Evolutionary conservation across 2,888 invertebrate species (phyloP).

Genomic region (Dicycla oo): DNA sequence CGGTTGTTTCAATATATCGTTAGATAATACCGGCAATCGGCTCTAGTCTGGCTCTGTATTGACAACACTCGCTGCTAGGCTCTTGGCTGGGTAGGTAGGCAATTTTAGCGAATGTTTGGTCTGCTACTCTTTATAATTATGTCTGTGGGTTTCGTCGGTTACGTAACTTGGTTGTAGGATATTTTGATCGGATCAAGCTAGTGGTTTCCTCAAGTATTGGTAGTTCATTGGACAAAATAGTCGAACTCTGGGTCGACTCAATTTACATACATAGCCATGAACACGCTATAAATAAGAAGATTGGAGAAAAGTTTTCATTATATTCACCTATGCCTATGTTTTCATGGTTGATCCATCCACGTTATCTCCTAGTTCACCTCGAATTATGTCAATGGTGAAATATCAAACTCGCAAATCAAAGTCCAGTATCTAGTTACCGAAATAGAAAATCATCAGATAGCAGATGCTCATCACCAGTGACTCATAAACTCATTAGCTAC

Average conservation of each 20-base stretch:
- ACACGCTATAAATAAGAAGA: neutral
- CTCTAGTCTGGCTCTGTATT: too few relatives aligned
- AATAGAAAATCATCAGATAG: neutral
- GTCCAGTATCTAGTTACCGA: neutral
- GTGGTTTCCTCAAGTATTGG: neutral
- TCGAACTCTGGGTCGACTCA: neutral
- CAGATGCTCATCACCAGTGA: neutral
- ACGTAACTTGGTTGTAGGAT: too few relatives aligned
- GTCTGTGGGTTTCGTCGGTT: conserved; percentile 2
- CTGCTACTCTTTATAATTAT: too few relatives aligned
- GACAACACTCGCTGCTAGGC: too few relatives aligned
- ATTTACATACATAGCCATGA: neutral
- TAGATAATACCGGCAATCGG: too few relatives aligned
- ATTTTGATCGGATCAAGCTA: neutral
- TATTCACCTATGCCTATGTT: neutral
- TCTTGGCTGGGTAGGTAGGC: too few relatives aligned
- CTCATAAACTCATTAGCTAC: neutral
- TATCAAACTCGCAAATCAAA: neutral
- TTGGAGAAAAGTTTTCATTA: neutral
- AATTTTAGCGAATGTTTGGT: too few relatives aligned
- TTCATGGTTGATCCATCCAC: too few relatives aligned
- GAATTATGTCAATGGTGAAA: neutral
- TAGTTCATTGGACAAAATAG: neutral
- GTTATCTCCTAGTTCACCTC: neutral
- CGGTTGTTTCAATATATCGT: too few relatives aligned